Evolutionary conservation across 2,888 invertebrate genomes (phyloP).

Genomic region (Nemoura dubitans): DNA sequence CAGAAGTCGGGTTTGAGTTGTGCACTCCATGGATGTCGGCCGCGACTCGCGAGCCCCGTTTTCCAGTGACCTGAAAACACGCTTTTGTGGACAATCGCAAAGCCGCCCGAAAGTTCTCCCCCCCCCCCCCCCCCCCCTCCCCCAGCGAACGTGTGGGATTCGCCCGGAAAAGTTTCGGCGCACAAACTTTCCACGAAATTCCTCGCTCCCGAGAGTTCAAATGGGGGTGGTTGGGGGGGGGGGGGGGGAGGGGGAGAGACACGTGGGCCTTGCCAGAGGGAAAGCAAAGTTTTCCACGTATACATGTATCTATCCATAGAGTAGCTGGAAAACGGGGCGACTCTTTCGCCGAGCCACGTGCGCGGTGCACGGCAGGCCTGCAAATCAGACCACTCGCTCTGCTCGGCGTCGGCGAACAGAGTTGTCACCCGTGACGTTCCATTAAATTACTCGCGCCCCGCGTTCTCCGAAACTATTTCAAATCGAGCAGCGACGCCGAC

Average conservation of each 20-base stretch:
- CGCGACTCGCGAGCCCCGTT: not conserved
- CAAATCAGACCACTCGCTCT: no score
- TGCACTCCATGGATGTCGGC: not conserved
- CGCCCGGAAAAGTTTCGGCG: not conserved
- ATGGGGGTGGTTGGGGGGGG: not conserved
- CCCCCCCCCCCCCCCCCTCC: no score
- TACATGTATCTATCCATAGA: not conserved
- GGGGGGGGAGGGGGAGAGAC: not conserved
- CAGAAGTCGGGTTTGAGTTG: no score
- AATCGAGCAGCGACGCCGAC: not conserved
- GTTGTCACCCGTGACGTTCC: not conserved
- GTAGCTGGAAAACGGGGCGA: not conserved
- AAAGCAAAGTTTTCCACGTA: not conserved
- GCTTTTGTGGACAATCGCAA: not conserved
- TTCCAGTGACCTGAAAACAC: constrained; percentile 5
- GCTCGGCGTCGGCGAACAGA: not conserved
- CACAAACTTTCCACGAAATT: not conserved
- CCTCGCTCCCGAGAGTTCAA: not conserved
- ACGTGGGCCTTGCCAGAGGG: no score
- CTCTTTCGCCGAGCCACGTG: not conserved
- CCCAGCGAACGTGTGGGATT: not conserved
- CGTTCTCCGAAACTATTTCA: not conserved
- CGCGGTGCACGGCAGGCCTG: not conserved
- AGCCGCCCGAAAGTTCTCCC: not conserved
- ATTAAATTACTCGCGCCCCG: not conserved